Evolutionary conservation across 1,140 invertebrate species (phyloP), one percentile per base, ranked within the genome.

Genomic region (Nomia melanderi): DNA sequence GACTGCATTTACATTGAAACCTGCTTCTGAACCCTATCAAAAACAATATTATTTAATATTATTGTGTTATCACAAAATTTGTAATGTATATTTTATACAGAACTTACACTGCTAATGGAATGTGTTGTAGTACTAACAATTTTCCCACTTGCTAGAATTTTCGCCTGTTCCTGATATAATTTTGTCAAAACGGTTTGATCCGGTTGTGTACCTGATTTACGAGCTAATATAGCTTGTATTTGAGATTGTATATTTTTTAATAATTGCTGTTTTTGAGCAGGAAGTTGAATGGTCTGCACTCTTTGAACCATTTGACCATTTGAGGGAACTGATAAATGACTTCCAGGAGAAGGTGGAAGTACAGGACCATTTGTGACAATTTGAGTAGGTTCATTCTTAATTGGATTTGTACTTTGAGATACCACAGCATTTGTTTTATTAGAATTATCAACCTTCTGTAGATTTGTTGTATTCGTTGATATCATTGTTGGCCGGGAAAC

Each of bases 91-190:
- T 23, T 31, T 12, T 20, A n/a, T 25, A 27, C 3, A 59, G 1
- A 47, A 83, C 88, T 90, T 85, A 91, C 90, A 69, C 76, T 87
- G 53, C 73, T 86, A 57, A 90, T 60, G 33, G 88, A 80, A 79
- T 89, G 89, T 33, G 89, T 87, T 47, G 84, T 83, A 75, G 84
- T 88, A 72, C 87, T 90, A 31, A 94, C 88, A 60, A 93, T 84
- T 85, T 94, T 94, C 11, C 93, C 94, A 78, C 91, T 92, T 12
- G 93, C 87, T 41, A 94, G 78, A 78, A 94, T 94, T 86, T 93
- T 93, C 25, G 93, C 85, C 77, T 94, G 93, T 31, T 94, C 93
- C 64, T 91, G 88, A 81, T 93, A 92, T n/a, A 94, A 82, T 80
- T 92, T 93, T 5, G 92, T 86, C 12, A 94, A 82, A 25, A 89